A percentile compares a stretch with the other conserved stretches of the same genome.
Conservation (phyloP, 2,797 vertebrate species). For the Artibeus jamaicensis region DNA sequence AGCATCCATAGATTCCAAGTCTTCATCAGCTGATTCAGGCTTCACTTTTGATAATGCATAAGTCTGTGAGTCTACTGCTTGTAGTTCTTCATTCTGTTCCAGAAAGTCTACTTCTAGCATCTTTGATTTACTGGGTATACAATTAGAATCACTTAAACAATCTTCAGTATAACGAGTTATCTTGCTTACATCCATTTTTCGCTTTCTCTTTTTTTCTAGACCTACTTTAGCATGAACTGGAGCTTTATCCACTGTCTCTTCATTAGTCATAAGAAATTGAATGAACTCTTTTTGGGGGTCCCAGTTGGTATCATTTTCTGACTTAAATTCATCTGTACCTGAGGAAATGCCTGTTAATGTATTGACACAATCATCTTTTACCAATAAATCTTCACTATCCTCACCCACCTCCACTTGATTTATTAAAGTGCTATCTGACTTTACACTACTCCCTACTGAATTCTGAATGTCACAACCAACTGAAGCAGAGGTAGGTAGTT, state of each 20-base stretch:
- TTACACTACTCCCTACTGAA: slow-evolving; percentile 86
- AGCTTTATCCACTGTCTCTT: slow-evolving; percentile 86
- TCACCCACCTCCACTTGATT: slow-evolving; percentile 87
- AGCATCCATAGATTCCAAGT: slow-evolving; percentile 86
- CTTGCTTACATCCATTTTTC: slow-evolving; percentile 89
- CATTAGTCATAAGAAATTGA: slow-evolving; percentile 88
- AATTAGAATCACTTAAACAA: slow-evolving; percentile 87
- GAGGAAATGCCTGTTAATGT: slow-evolving; percentile 88
- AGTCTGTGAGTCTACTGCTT: slow-evolving; percentile 85
- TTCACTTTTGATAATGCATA: slow-evolving; percentile 87
- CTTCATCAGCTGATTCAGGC: slow-evolving; percentile 86
- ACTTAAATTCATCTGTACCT: slow-evolving; percentile 86
- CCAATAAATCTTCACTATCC: slow-evolving; percentile 83
- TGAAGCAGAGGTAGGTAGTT: slow-evolving; percentile 90
- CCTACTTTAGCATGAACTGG: slow-evolving; percentile 83
- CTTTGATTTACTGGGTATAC: slow-evolving; percentile 84
- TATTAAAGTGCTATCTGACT: slow-evolving; percentile 90
- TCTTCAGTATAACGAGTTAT: slow-evolving; percentile 87
- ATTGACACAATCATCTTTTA: slow-evolving; percentile 84
- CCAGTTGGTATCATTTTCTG: slow-evolving; percentile 88
- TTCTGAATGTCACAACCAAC: slow-evolving; percentile 88
- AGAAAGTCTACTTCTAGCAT: slow-evolving; percentile 85
- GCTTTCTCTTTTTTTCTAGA: slow-evolving; percentile 88
- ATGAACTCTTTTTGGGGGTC: slow-evolving; percentile 92
- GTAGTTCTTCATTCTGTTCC: slow-evolving; percentile 84